Evolutionary conservation across 2,797 vertebrate species (phyloP).

Genomic region (Eulemur mongoz): DNA sequence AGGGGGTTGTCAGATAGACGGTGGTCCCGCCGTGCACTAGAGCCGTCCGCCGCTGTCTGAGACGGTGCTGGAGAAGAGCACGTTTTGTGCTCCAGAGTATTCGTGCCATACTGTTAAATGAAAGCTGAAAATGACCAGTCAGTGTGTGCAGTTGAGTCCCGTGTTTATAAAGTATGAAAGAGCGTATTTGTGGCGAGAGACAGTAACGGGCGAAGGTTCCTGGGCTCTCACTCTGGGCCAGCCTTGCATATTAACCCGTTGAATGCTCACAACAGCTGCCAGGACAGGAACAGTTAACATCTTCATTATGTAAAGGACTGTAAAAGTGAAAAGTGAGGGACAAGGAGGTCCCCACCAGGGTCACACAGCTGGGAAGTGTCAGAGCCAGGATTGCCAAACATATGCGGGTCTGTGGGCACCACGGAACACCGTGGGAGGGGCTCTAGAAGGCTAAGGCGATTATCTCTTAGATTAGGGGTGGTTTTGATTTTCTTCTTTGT

Average conservation of each 20-base stretch:
- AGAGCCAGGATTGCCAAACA: not conserved
- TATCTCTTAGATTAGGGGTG: not conserved
- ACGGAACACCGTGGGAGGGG: not conserved
- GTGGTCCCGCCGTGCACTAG: rapidly evolving
- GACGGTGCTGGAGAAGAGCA: not conserved
- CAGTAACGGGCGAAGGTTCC: rapidly evolving
- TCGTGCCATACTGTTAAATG: too few relatives aligned
- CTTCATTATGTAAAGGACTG: not conserved
- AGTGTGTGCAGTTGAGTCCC: too few relatives aligned
- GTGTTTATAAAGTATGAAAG: not conserved
- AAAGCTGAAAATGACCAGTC: not conserved
- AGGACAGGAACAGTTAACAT: rapidly evolving
- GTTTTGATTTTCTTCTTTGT: not conserved
- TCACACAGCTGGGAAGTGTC: not conserved
- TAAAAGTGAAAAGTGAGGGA: not conserved
- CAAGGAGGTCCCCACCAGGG: not conserved
- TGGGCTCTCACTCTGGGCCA: too few relatives aligned
- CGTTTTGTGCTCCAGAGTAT: not conserved
- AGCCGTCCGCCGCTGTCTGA: rapidly evolving
- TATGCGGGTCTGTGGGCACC: rapidly evolving
- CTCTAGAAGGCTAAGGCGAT: rapidly evolving
- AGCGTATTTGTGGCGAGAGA: not conserved
- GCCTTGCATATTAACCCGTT: rapidly evolving
- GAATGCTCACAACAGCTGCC: rapidly evolving
- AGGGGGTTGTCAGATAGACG: rapidly evolving